A percentile compares a stretch with the other conserved stretches of the same genome.
Evolutionary conservation across 2,797 vertebrate species (phyloP).

Genomic region (Coregonus ussuriensis): DNA sequence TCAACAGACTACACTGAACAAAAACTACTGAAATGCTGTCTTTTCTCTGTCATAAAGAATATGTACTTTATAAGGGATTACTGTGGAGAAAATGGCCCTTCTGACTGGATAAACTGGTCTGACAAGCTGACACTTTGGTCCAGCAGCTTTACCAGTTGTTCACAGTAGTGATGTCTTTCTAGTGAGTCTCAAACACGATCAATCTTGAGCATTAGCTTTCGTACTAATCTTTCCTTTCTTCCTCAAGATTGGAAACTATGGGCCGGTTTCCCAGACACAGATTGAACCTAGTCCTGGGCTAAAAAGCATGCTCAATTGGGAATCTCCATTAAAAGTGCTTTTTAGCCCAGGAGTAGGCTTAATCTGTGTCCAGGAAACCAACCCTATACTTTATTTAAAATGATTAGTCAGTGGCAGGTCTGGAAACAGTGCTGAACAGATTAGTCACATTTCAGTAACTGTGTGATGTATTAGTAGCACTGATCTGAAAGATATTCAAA

Average conservation of each 20-base stretch:
- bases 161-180: not conserved
- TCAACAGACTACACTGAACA: slow-evolving; percentile 18
- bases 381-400: not conserved
- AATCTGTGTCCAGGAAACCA: not conserved
- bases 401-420: too few relatives aligned
- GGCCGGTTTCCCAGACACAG: not conserved
- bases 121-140: not conserved
- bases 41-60: not conserved
- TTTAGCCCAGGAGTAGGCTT: not conserved
- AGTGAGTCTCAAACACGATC: not conserved
- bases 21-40: slow-evolving; percentile 23
- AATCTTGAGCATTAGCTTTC: not conserved
- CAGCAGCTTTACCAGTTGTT: not conserved
- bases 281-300: not conserved
- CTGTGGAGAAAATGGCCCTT: not conserved
- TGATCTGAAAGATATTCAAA: not conserved
- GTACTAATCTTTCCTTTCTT: not conserved
- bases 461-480: not conserved
- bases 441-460: not conserved
- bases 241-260: not conserved
- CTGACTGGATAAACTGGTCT: not conserved
- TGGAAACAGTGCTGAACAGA: not conserved
- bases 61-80: not conserved
- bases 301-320: not conserved
- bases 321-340: not conserved